Evolutionary conservation across 2,888 invertebrate species (phyloP).

Genomic region (Calameuta pallipes): DNA sequence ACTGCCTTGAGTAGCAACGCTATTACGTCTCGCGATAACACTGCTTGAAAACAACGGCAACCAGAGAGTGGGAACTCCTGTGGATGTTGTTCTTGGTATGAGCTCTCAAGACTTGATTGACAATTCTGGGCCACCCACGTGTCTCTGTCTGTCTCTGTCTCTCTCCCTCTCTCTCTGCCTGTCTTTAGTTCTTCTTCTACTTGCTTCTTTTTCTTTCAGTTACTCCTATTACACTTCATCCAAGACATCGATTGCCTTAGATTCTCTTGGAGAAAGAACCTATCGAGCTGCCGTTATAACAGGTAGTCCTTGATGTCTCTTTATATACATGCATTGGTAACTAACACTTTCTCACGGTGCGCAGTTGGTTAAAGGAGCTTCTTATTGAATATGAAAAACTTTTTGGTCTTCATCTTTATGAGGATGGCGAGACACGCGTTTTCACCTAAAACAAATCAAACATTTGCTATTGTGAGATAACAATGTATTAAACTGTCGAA

Average conservation of each 20-base stretch:
- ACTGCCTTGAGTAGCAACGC: too few relatives aligned
- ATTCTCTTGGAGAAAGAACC: not conserved
- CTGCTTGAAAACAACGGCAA: not conserved
- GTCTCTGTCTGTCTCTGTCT: not conserved
- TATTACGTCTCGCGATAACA: not conserved
- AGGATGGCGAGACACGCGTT: slow-evolving; percentile 1
- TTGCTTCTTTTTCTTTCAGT: slow-evolving; percentile 6
- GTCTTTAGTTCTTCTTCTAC: slow-evolving; percentile 5
- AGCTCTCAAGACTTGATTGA: not conserved
- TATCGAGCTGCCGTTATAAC: not conserved
- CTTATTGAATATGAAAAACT: slow-evolving; percentile 49
- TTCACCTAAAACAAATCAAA: not conserved
- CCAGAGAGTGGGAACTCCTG: not conserved
- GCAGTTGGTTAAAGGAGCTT: slow-evolving; percentile 39
- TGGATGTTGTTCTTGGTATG: not conserved
- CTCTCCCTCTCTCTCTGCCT: not conserved
- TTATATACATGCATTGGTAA: not conserved
- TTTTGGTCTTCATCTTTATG: slow-evolving; percentile 45
- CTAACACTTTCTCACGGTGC: not conserved
- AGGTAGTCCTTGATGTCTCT: not conserved
- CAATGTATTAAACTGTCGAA: not conserved
- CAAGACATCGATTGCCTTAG: not conserved
- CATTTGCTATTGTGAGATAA: not conserved
- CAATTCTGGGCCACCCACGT: not conserved
- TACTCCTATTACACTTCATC: slow-evolving; percentile 6